phyloP scores from a whole-genome alignment of 1,140 invertebrate species.

The Eciton burchellii region DNA sequence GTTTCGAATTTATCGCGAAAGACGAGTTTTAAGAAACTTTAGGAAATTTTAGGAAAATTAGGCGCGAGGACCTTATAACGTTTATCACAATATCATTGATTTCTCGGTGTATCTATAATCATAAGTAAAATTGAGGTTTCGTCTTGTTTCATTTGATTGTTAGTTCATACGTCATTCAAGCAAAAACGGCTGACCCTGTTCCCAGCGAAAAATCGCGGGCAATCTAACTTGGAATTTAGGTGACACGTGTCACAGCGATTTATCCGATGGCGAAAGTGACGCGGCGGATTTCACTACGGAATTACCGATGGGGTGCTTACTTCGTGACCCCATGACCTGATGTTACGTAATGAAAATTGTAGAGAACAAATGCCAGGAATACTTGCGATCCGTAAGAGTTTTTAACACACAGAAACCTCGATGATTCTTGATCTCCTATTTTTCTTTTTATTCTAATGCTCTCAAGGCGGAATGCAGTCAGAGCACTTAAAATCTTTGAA shows the following conservation, averaged over 20 bases:
- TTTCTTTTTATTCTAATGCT: too few relatives aligned
- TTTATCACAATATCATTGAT: neutral
- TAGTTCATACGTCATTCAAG: neutral
- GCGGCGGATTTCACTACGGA: too few relatives aligned
- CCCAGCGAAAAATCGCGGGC: neutral
- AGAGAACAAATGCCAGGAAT: neutral
- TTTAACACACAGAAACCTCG: too few relatives aligned
- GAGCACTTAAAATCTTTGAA: too few relatives aligned
- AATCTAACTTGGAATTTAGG: constrained; percentile 8
- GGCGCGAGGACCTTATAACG: too few relatives aligned
- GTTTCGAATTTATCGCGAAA: neutral
- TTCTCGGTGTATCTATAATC: neutral
- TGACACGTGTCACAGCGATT: neutral
- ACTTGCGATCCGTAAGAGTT: neutral
- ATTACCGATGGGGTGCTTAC: neutral
- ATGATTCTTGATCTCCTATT: too few relatives aligned
- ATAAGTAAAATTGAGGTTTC: neutral
- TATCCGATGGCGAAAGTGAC: neutral
- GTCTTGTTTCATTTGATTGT: neutral
- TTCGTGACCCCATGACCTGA: neutral
- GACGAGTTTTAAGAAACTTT: too few relatives aligned
- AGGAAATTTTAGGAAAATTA: too few relatives aligned
- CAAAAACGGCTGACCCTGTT: constrained; percentile 4
- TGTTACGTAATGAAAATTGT: neutral
- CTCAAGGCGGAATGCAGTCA: too few relatives aligned